Base-by-base conservation (phyloP, 2,797 vertebrate genomes). In the Phyllotis vaccarum region DNA sequence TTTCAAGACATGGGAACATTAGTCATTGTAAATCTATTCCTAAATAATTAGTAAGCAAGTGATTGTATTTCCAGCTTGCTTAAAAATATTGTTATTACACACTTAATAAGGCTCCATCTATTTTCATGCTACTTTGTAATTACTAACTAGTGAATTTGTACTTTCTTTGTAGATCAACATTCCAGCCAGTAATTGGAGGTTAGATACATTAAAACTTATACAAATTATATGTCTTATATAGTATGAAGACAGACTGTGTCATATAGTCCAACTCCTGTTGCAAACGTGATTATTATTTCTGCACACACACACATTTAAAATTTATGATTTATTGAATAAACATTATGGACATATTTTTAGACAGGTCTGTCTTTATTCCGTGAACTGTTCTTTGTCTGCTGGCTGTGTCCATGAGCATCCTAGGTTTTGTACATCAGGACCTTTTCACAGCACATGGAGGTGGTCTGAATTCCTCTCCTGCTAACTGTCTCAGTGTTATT, bases 71-170 rank as follows among this genome's bases (percentile, higher is more conserved):
- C 1, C 11, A 82, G 37, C n/a, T 56, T 60, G 21, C 58, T 90
- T 82, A 74, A 62, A 94, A 93, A 86, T 94, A 94, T 68, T 89
- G 43, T 93, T n/a, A 90, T 92, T 82, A 81, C 6, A 52, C 31
- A 86, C 46, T 81, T 94, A 83, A 92, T 91, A 95, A 93, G 80
- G 40, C 70, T 58, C 16, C 31, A 22, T 46, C 46, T 70, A 56
- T 78, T 93, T 93, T 62, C 66, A 64, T 72, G 81, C 22, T 60
- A 75, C 24, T 89, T 92, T 96, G 86, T 56, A 89, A 82, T 94
- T 93, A 92, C 81, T 97, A 79, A 95, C 96, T 90, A 95, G 92
- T 66, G 92, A 96, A 86, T 88, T 76, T 64, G 5, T 70, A 60
- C 34, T 64, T 89, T 82, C 68, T 79, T 74, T 81, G 75, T 56